Percentiles rank a stretch among this genome's conserved stretches.
These are phyloP conservation scores for Heloderma charlesbogerti DNA, from an alignment of 2,113 vertebrate genomes.

Conservation along the genomic window DNA sequence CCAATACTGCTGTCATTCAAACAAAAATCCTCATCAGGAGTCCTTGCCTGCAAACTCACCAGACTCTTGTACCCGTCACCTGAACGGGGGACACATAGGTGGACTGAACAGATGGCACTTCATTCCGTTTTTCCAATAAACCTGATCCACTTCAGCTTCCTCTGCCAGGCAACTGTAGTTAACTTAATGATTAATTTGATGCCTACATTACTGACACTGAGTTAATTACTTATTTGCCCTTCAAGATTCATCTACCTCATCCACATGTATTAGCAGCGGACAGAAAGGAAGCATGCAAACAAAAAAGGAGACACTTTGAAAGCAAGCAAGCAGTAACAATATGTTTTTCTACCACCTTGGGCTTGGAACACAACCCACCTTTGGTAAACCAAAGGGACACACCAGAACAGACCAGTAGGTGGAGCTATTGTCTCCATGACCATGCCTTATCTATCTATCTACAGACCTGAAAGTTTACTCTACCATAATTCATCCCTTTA, in stretches of 20 bases:
- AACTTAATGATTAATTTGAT: slow-evolving; percentile 57
- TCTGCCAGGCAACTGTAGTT: slow-evolving; percentile 53
- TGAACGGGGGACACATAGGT: not conserved
- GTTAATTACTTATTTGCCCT: slow-evolving; percentile 69
- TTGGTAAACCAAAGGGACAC: not conserved
- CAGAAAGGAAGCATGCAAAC: not conserved
- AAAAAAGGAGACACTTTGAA: not conserved
- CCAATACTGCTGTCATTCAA: not conserved
- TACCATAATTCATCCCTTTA: not conserved
- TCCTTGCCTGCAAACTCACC: slow-evolving; percentile 30
- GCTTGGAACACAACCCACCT: not conserved
- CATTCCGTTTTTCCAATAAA: slow-evolving; percentile 69
- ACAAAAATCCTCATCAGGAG: not conserved
- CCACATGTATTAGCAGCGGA: not conserved
- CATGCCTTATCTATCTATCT: not conserved
- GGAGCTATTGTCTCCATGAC: slow-evolving; percentile 15
- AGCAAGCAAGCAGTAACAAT: not conserved
- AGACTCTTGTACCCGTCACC: not conserved
- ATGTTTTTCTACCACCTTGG: not conserved
- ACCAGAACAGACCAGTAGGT: slow-evolving; percentile 5
- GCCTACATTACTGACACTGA: not conserved
- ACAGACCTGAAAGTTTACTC: not conserved
- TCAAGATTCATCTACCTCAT: slow-evolving; percentile 31
- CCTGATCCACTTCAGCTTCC: slow-evolving; percentile 67
- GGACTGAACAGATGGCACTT: slow-evolving; percentile 3